A percentile compares a stretch with the other conserved stretches of the same genome.
phyloP scores from a whole-genome alignment of 2,797 vertebrate species.

The Periophthalmus magnuspinnatus region DNA sequence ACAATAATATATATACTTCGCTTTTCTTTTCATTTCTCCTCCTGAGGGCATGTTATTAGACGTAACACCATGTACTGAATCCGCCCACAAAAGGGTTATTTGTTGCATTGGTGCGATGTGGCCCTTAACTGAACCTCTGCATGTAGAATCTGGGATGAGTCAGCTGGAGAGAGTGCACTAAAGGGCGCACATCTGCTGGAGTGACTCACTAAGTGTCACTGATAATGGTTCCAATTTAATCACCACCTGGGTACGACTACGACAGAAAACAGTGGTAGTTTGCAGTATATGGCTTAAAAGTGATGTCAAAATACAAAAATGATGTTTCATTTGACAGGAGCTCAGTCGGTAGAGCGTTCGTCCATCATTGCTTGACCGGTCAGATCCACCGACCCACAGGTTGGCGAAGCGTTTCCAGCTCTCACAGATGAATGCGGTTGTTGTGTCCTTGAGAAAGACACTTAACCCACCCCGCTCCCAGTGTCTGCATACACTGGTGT shows the following conservation, averaged over 20 bases:
- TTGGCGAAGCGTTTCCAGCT: no score
- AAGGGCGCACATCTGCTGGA: constrained; percentile 28
- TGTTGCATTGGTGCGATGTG: constrained; percentile 15
- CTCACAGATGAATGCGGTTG: no score
- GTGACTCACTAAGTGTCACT: constrained; percentile 41
- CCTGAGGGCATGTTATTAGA: not conserved
- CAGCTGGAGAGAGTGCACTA: constrained; percentile 25
- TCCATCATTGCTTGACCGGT: no score
- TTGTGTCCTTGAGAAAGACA: no score
- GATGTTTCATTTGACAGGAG: no score
- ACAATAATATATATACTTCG: not conserved
- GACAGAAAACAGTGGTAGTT: not conserved
- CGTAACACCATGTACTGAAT: constrained; percentile 34
- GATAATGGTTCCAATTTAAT: constrained; percentile 28
- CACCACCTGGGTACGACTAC: constrained; percentile 3
- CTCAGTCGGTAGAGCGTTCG: no score
- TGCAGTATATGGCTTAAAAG: no score
- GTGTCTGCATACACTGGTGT: no score
- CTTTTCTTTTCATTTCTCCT: not conserved
- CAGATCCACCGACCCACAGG: no score
- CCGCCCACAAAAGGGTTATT: constrained; percentile 29
- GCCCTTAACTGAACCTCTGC: constrained; percentile 23
- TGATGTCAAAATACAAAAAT: no score
- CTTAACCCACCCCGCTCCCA: no score
- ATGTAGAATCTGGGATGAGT: constrained; percentile 32